Evolutionary conservation across 2,888 invertebrate species (phyloP), one percentile per base, ranked within the genome.

Genomic region (Drosophila koepferae): DNA sequence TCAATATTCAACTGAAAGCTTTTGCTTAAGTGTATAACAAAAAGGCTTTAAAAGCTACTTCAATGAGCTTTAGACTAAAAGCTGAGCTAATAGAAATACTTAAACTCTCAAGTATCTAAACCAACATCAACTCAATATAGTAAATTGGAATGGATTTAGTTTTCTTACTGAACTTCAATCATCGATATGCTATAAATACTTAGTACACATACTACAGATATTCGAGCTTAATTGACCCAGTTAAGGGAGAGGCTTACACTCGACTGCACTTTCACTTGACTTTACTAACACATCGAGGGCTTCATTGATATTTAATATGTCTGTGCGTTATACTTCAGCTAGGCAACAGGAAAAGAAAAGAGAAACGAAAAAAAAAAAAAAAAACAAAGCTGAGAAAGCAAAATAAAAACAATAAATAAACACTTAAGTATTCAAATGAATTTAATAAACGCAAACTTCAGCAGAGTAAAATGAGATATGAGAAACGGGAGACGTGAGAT

Each of bases 391-490:
- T 20, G 23, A 54, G 38, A 2, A 16, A 20, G 23, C 28, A 20
- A 16, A 40, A 38, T 34, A 20, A 60, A 58, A 58, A 40, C 40
- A 51, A 61, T 18, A 58, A 58, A 46, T 44, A 54, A 77, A 73
- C 43, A 58, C 56, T 78, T 65, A 3, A 54, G 61, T 53, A 65
- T 54, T 53, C 34, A 54, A 53, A 64, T 53, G 34, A 48, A 63
- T 67, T 71, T 36, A 53, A 72, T 53, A 72, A 62, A 54, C 36
- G 40, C 20, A 53, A 71, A 59, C 36, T 51, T 59, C 14, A 28
- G 28, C 14, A 3, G 28, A 10, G 48, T 2, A 12, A 16, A 38
- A 38, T 28, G 48, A 12, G 49, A 54, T 16, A 63, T 31, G 36
- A 14, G 43, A 36, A 9, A 14, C 14, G 36, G 34, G n/a, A 44